Conservation (phyloP, 2,797 vertebrate species). For the Sylvia borin region DNA sequence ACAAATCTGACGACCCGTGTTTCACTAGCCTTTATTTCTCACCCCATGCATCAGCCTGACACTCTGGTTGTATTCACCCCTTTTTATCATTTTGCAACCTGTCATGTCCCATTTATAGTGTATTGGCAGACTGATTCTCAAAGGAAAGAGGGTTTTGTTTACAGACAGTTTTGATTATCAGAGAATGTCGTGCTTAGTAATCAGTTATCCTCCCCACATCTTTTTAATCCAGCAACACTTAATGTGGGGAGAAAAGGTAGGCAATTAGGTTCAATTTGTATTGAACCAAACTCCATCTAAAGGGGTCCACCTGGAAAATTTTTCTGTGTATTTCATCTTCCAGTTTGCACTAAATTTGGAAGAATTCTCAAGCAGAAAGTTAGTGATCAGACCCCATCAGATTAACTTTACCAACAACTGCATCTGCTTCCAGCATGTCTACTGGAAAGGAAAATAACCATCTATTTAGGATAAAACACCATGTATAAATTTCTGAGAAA, state of each 20-base stretch:
- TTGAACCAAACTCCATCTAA: neutral
- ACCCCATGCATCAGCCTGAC: slow-evolving; percentile 49
- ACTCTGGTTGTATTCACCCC: slow-evolving; percentile 42
- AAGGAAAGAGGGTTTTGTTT: slow-evolving; percentile 62
- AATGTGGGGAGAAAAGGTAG: neutral
- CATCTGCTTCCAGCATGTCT: neutral
- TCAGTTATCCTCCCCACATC: slow-evolving; percentile 7
- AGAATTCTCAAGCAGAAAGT: neutral
- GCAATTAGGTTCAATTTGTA: neutral
- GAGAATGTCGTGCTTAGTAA: slow-evolving; percentile 26
- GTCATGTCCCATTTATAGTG: slow-evolving; percentile 59
- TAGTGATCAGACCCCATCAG: neutral
- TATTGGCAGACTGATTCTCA: slow-evolving; percentile 64
- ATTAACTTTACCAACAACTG: neutral
- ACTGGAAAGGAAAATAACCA: neutral
- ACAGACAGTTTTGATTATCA: slow-evolving; percentile 57
- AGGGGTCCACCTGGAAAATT: neutral
- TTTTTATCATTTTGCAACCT: slow-evolving; percentile 66
- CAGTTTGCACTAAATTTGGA: neutral
- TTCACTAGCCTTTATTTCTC: slow-evolving; percentile 19
- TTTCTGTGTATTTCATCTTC: neutral
- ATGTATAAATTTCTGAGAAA: neutral
- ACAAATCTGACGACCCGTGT: neutral
- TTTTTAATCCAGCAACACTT: neutral
- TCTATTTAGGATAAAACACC: neutral